Conservation (phyloP, 2,797 vertebrate species). For the Natrix natrix region DNA sequence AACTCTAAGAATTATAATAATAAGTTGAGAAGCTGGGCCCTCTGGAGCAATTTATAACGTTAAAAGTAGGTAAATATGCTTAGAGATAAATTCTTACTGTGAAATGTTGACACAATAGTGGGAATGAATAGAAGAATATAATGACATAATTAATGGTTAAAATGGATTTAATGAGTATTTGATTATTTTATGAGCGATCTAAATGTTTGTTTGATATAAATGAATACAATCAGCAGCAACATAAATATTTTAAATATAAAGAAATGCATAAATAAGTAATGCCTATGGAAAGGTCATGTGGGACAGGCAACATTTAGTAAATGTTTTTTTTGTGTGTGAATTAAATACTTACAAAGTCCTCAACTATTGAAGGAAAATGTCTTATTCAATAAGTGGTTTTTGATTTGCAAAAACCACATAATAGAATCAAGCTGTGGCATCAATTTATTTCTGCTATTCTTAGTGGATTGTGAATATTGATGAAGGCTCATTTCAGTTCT, state of each 20-base stretch:
- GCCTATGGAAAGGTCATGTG: not conserved
- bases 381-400: not conserved
- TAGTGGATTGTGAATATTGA: slow-evolving; percentile 12
- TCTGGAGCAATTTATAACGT: not conserved
- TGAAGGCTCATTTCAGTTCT: slow-evolving; percentile 17
- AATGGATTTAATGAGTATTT: not conserved
- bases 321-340: not conserved
- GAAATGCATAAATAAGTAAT: not conserved
- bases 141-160: not conserved
- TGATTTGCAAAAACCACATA: not conserved
- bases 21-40: not conserved
- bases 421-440: not conserved
- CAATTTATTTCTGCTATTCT: not conserved
- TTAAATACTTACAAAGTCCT: not conserved
- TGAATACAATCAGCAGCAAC: not conserved
- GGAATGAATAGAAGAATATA: not conserved
- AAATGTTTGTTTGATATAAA: not conserved
- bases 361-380: not conserved
- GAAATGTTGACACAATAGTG: not conserved
- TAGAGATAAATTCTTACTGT: not conserved
- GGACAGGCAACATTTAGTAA: not conserved
- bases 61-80: not conserved
- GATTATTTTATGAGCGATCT: not conserved
- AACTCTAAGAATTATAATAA: not conserved
- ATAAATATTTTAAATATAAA: slow-evolving; percentile 2